These are phyloP conservation scores for Autographa pulchrina DNA, from an alignment of 2,888 invertebrate species.

Conservation along the genomic window DNA sequence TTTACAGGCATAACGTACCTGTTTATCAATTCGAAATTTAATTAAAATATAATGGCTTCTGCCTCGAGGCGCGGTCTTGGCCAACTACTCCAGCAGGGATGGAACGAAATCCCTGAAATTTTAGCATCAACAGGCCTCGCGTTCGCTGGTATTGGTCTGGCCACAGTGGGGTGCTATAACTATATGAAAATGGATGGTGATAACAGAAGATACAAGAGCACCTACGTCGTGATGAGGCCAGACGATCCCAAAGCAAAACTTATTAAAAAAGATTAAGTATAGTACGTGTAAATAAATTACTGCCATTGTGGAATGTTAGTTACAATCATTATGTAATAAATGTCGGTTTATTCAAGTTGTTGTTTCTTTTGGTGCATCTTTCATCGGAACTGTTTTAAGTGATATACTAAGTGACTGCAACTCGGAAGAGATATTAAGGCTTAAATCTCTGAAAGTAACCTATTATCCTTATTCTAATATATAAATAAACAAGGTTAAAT, in stretches of 20 bases:
- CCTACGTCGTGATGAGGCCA: slow-evolving; percentile 91
- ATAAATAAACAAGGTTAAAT: background rate
- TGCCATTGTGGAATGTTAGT: slow-evolving; percentile 56
- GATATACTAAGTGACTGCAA: background rate
- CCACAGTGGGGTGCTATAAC: slow-evolving; percentile 80
- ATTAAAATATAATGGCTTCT: slow-evolving; percentile 70
- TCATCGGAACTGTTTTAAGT: background rate
- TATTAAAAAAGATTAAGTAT: slow-evolving; percentile 87
- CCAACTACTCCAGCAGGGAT: slow-evolving; percentile 81
- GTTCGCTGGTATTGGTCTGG: slow-evolving; percentile 88
- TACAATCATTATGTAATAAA: slow-evolving; percentile 85
- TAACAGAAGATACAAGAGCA: slow-evolving; percentile 91
- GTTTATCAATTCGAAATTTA: background rate
- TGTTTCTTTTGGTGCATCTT: slow-evolving; percentile 35
- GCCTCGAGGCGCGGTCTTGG: slow-evolving; percentile 77
- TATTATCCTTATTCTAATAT: no score
- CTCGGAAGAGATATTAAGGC: background rate
- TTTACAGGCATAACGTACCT: slow-evolving; percentile 15
- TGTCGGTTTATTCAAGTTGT: slow-evolving; percentile 55
- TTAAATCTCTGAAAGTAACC: no score
- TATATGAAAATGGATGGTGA: slow-evolving; percentile 90
- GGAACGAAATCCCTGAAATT: slow-evolving; percentile 93
- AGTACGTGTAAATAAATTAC: slow-evolving; percentile 21
- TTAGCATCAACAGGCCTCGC: slow-evolving; percentile 90
- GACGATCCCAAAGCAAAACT: slow-evolving; percentile 91